These are phyloP conservation scores for Exephanes ischioxanthus DNA, from an alignment of 2,888 invertebrate genomes.

Conservation along the genomic window DNA sequence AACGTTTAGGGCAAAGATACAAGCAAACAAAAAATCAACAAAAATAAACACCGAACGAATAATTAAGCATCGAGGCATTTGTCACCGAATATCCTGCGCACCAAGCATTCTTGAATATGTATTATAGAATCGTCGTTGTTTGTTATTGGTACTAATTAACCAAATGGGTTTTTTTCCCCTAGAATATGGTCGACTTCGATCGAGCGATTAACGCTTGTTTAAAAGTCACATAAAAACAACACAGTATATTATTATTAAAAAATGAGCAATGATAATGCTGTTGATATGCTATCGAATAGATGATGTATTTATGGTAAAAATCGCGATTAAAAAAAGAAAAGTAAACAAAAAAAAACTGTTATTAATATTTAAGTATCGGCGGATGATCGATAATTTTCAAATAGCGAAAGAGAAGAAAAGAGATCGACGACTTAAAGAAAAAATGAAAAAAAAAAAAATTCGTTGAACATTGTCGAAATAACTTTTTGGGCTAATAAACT, in stretches of 20 bases:
- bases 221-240: constrained; percentile 15
- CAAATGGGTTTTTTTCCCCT: constrained; percentile 43
- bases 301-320: constrained; percentile 56
- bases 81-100: constrained; percentile 20
- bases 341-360: constrained; percentile 26
- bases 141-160: constrained; percentile 50
- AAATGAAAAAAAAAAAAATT: neutral
- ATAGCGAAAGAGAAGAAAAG: neutral
- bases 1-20: constrained; percentile 11
- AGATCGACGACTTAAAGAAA: constrained; percentile 9
- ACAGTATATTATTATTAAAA: constrained; percentile 13
- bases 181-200: constrained; percentile 8
- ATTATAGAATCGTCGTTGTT: constrained; percentile 51
- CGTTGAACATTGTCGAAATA: constrained; percentile 14
- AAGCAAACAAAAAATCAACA: neutral
- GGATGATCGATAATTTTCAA: constrained; percentile 7
- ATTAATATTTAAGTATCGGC: constrained; percentile 25
- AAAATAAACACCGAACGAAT: constrained; percentile 18
- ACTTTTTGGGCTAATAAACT: constrained; percentile 51
- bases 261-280: neutral
- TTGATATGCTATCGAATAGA: constrained; percentile 21
- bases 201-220: constrained; percentile 7
- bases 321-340: neutral
- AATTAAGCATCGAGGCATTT: constrained; percentile 35
- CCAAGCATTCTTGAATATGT: constrained; percentile 37